Evolutionary conservation across 2,113 vertebrate species (phyloP), one percentile per base, ranked within the genome.

Genomic region (Rhynchopsitta pachyrhyncha): DNA sequence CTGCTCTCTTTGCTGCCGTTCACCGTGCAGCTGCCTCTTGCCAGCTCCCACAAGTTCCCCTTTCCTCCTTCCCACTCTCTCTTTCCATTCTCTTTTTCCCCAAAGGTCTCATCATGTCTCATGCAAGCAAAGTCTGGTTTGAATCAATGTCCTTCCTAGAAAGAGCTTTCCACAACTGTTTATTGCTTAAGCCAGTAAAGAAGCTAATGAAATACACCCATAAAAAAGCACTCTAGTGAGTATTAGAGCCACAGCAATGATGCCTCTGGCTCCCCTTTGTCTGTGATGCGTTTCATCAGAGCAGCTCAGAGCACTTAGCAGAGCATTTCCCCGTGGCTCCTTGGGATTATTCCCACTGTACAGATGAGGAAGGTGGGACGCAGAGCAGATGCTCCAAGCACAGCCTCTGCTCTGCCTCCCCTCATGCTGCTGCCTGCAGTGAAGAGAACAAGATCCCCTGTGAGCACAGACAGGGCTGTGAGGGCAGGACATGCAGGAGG

Each of bases 401-500:
- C 35, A 80, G 52, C 24, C 46, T 63, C 37, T 55, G 57, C 55
- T 66, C 41, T 86, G 53, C 47, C 35, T 82, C 14, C 23, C 18
- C 39, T 79, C 35, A 1, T 50, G 64, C 17, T 0, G 0, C 53
- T 64, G 47, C 25, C 6, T 4, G n/a, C 7, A 9, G 59, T 33
- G 50, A 20, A 47, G 37, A 52, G 33, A 46, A 79, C 23, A 37
- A 46, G 57, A 24, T 50, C 27, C 19, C 23, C 22, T 0, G 0
- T 6, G 28, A 49, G 47, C 57, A 46, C 20, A 80, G 47, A 37
- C 8, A 22, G 49, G 44, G 33, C 86, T 57, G 27, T 23, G 55
- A 57, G 41, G 15, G 53, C 3, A 4, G 82, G 47, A 55, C 16
- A 0, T 6, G 23, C 3, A 2, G 25, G 5, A 66, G 5, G 19